These are phyloP conservation scores for Gordius sp. DNA, from an alignment of 2,888 invertebrate genomes.

Conservation along the genomic window DNA sequence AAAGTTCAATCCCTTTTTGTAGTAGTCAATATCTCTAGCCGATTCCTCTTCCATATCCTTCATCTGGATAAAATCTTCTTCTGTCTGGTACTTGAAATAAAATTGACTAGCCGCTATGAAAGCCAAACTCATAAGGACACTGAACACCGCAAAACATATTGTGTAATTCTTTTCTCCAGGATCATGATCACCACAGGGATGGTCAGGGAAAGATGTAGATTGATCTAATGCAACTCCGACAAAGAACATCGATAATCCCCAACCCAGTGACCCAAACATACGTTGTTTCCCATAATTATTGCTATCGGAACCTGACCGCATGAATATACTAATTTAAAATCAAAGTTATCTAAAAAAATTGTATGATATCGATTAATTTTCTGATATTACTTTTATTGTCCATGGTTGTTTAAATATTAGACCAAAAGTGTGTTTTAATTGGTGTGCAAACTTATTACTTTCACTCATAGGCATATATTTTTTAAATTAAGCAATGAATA, in stretches of 20 bases:
- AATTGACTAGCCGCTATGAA: slow-evolving; percentile 67
- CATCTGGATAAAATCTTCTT: slow-evolving; percentile 12
- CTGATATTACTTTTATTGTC: too few relatives aligned
- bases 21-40: background rate
- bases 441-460: too few relatives aligned
- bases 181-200: slow-evolving; percentile 41
- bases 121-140: slow-evolving; percentile 78
- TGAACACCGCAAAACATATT: slow-evolving; percentile 88
- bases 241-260: slow-evolving; percentile 95
- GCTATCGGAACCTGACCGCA: background rate
- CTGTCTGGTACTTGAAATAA: slow-evolving; percentile 30
- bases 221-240: slow-evolving; percentile 84
- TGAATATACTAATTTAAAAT: background rate
- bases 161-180: slow-evolving; percentile 85
- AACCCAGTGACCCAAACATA: slow-evolving; percentile 88
- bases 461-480: too few relatives aligned
- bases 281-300: slow-evolving; percentile 56
- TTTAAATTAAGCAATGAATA: too few relatives aligned
- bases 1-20: background rate
- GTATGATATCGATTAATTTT: background rate
- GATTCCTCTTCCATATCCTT: background rate
- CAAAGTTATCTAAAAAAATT: background rate
- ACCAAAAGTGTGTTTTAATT: too few relatives aligned
- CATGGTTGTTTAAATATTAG: too few relatives aligned
- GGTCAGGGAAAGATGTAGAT: slow-evolving; percentile 71